Evolutionary conservation across 2,113 vertebrate species (phyloP).

Genomic region (Mus pahari): DNA sequence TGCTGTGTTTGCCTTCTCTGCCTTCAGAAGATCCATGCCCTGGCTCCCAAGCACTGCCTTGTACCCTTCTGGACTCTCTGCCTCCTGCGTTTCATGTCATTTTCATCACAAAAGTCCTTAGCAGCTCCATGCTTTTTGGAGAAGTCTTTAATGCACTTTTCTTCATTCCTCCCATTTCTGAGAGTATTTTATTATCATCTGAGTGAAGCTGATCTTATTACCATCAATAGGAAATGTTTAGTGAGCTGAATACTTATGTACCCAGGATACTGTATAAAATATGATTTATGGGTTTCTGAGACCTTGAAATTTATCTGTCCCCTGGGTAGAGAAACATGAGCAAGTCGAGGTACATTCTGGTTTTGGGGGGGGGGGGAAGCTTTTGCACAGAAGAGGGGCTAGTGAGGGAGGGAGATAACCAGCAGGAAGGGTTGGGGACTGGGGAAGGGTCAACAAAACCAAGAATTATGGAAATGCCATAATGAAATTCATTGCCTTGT

Average conservation of each 20-base stretch:
- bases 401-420: neutral
- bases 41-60: neutral
- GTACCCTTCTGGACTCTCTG: neutral
- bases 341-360: neutral
- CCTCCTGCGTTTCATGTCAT: neutral
- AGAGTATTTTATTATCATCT: neutral
- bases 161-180: constrained; percentile 11
- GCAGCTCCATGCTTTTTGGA: neutral
- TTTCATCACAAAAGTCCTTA: neutral
- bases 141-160: neutral
- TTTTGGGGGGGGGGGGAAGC: too few relatives aligned
- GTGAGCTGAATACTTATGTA: constrained; percentile 7
- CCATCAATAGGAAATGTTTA: constrained; percentile 21
- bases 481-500: neutral
- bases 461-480: neutral
- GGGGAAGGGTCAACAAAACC: neutral
- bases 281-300: constrained; percentile 34
- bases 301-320: constrained; percentile 36
- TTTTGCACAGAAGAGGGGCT: neutral
- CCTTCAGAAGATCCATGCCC: neutral
- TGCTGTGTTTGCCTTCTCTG: neutral
- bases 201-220: neutral
- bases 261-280: constrained; percentile 41
- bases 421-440: neutral
- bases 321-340: constrained; percentile 6